A percentile compares a stretch with the other conserved stretches of the same genome.
These are phyloP conservation scores for Microvelia longipes DNA, from an alignment of 1,140 invertebrate genomes.

Conservation along the genomic window DNA sequence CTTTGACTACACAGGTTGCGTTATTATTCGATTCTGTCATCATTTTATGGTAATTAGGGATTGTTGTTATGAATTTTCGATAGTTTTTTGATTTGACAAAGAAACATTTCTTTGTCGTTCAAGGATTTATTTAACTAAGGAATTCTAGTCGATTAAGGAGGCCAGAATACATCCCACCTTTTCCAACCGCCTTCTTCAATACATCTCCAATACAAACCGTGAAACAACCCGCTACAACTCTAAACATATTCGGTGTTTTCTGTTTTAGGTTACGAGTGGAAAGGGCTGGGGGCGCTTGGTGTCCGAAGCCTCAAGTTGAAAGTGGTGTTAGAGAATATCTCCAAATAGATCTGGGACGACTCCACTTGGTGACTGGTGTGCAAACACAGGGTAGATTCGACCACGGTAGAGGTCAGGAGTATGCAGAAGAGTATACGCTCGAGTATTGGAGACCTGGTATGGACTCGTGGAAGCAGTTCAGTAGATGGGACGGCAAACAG, in stretches of 20 bases:
- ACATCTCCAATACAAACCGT: too few species aligned
- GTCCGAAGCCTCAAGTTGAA: slow-evolving; percentile 72
- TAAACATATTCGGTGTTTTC: background rate
- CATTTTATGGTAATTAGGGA: too few species aligned
- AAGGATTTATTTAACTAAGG: too few species aligned
- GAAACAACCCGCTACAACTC: too few species aligned
- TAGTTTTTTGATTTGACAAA: too few species aligned
- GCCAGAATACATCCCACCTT: too few species aligned
- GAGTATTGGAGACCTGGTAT: slow-evolving; percentile 78
- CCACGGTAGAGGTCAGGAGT: slow-evolving; percentile 84
- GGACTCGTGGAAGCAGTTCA: slow-evolving; percentile 27
- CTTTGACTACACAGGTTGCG: too few species aligned
- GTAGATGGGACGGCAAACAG: slow-evolving; percentile 24
- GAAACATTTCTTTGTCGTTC: too few species aligned
- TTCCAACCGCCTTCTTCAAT: too few species aligned
- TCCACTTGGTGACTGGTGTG: slow-evolving; percentile 64
- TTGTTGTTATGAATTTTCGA: too few species aligned
- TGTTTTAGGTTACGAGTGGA: slow-evolving; percentile 62
- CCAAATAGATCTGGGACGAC: slow-evolving; percentile 62
- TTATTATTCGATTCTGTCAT: too few species aligned
- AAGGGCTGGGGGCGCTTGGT: slow-evolving; percentile 88
- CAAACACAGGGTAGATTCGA: slow-evolving; percentile 85
- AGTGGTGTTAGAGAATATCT: slow-evolving; percentile 74
- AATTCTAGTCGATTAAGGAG: too few species aligned
- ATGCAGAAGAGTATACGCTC: slow-evolving; percentile 72